Evolutionary conservation across 1,140 invertebrate genomes (phyloP).

Genomic region (Andrena cerasifolii): DNA sequence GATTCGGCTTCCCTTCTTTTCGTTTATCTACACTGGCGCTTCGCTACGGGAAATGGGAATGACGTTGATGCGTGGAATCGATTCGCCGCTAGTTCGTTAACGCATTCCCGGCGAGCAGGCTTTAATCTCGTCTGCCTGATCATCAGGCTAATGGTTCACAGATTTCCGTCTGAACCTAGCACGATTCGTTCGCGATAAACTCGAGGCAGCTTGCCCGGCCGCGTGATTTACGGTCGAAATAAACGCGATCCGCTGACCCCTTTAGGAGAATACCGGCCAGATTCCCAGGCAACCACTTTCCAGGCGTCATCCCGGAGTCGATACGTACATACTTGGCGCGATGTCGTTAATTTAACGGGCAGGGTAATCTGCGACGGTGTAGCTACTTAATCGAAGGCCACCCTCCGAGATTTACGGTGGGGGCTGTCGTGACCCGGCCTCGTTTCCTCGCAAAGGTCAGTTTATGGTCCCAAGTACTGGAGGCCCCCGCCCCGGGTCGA

Average conservation of each 20-base stretch:
- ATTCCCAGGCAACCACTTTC: slow-evolving; percentile 6
- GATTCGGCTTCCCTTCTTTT: background rate
- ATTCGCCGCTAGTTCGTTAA: background rate
- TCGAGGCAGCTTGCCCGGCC: background rate
- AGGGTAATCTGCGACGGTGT: slow-evolving; percentile 9
- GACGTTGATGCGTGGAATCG: background rate
- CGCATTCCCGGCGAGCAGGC: background rate
- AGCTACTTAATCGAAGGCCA: slow-evolving; percentile 14
- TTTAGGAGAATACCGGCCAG: slow-evolving; percentile 42
- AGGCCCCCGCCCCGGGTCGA: background rate
- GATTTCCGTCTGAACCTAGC: background rate
- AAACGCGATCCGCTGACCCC: slow-evolving; percentile 35
- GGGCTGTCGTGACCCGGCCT: background rate
- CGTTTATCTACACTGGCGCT: background rate
- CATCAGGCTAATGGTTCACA: background rate
- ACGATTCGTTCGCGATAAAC: slow-evolving; percentile 41
- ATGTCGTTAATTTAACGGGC: slow-evolving; percentile 25
- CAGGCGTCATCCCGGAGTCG: background rate
- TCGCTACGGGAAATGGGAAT: background rate
- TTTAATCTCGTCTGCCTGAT: background rate
- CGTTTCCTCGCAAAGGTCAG: background rate
- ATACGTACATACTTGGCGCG: background rate
- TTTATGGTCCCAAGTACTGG: background rate
- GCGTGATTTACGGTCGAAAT: slow-evolving; percentile 46
- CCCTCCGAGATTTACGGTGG: background rate